phyloP scores from a whole-genome alignment of 2,888 invertebrate genomes.

The Crepidodera aurea region DNA sequence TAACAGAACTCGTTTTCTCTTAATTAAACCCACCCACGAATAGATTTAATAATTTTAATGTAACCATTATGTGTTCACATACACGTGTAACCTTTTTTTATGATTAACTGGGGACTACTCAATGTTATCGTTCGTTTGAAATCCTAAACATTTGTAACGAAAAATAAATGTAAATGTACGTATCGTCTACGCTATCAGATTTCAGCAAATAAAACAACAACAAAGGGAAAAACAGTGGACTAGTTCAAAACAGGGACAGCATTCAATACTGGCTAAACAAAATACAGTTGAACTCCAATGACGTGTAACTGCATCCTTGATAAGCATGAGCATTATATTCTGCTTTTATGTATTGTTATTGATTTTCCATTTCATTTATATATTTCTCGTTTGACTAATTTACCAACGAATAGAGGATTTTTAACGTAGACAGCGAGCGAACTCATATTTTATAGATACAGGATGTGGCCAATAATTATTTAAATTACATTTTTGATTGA shows the following conservation, averaged over 20 bases:
- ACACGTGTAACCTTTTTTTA: no score
- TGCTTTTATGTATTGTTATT: slow-evolving; percentile 50
- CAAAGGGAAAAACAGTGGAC: slow-evolving; percentile 26
- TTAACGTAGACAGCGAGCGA: no score
- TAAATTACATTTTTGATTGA: no score
- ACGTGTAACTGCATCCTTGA: slow-evolving; percentile 49
- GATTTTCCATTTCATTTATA: slow-evolving; percentile 48
- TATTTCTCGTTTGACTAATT: slow-evolving; percentile 44
- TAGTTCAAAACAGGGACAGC: slow-evolving; percentile 30
- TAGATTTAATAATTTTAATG: no score
- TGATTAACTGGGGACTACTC: slow-evolving; percentile 1
- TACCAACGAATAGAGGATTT: slow-evolving; percentile 21
- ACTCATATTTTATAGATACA: no score
- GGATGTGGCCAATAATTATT: no score
- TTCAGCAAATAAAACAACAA: slow-evolving; percentile 36
- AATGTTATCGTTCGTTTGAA: not conserved
- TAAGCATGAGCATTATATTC: slow-evolving; percentile 50
- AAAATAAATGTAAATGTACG: slow-evolving; percentile 16
- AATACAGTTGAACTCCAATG: slow-evolving; percentile 47
- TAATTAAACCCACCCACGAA: no score
- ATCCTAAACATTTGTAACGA: not conserved
- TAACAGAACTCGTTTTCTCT: no score
- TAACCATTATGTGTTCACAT: no score
- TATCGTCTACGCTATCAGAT: slow-evolving; percentile 33
- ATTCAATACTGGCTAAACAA: slow-evolving; percentile 33